phyloP scores from a whole-genome alignment of 2,888 invertebrate species.

The Cyaniris semiargus region DNA sequence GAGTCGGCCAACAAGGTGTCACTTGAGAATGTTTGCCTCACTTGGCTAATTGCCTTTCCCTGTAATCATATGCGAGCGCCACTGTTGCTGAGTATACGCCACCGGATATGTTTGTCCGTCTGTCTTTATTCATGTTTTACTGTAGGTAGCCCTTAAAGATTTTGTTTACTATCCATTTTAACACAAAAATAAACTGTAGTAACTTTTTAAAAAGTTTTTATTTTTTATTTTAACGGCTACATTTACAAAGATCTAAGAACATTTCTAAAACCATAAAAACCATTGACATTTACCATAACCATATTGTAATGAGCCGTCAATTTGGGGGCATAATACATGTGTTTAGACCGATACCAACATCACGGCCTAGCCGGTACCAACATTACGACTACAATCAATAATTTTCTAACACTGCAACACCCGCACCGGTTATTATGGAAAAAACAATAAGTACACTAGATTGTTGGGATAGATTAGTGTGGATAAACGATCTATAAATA shows the following conservation, averaged over 20 bases:
- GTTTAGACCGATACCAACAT: constrained; percentile 34
- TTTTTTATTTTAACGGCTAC: background rate
- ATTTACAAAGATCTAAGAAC: background rate
- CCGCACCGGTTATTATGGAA: constrained; percentile 70
- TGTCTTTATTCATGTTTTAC: background rate
- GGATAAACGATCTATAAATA: too few species aligned
- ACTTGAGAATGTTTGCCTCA: constrained; percentile 66
- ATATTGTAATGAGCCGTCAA: constrained; percentile 19
- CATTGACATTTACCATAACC: constrained; percentile 4
- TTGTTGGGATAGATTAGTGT: constrained; percentile 49
- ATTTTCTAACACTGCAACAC: constrained; percentile 74
- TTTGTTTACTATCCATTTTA: background rate
- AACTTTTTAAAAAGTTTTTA: too few species aligned
- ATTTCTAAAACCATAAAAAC: background rate
- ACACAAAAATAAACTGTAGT: background rate
- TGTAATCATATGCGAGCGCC: constrained; percentile 62
- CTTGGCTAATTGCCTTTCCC: constrained; percentile 75
- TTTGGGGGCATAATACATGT: constrained; percentile 16
- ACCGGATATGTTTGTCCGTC: constrained; percentile 16
- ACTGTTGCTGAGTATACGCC: constrained; percentile 38
- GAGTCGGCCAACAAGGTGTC: constrained; percentile 59
- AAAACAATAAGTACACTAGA: constrained; percentile 75
- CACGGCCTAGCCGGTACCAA: constrained; percentile 46
- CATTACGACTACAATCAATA: constrained; percentile 60
- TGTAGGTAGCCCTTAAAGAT: background rate